Evolutionary conservation across 2,797 vertebrate genomes (phyloP), one percentile per base, ranked within the genome.

Genomic region (Agapornis canus): DNA sequence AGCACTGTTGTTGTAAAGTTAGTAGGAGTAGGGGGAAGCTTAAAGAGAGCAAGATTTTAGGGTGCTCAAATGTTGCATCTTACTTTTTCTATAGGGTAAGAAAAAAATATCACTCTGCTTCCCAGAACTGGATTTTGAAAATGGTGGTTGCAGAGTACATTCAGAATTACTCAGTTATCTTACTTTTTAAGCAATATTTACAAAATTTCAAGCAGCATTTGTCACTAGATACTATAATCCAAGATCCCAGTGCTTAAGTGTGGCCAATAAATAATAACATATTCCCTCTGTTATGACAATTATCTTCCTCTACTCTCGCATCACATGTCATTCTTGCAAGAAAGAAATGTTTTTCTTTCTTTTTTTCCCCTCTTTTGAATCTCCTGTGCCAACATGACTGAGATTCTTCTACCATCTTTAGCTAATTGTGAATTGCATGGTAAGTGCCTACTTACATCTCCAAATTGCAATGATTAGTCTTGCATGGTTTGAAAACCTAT

Each of bases 191-290:
- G 48, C 77, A 95, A 94, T 96, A 96, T 97, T 97, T 97, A 96
- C 70, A 86, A 87, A 79, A 91, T 95, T 91, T 84, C 86, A 79
- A 92, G 93, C 78, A 87, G 72, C 27, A 86, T 97, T 96, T 97
- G 94, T 94, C 91, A 96, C 94, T 71, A 95, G 91, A 95, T 97
- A 94, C 75, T 94, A 21, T 96, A 95, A 95, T 95, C 90, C 95
- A 91, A 87, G 72, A 89, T 96, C 86, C 63, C 45, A 82, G 26
- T 92, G 69, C 90, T 95, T 94, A 86, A 84, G 81, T 88, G 56
- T 94, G 97, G 92, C 94, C 97, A 96, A 96, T 97, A 97, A 97
- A 97, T 97, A 97, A 97, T 95, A 96, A 97, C 92, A 97, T 73
- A 96, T 85, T 96, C 82, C 63, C 88, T 96, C 96, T 97, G 96